Evolutionary conservation across 1,140 invertebrate species (phyloP), one percentile per base, ranked within the genome.

Genomic region (Brachionus calyciflorus): DNA sequence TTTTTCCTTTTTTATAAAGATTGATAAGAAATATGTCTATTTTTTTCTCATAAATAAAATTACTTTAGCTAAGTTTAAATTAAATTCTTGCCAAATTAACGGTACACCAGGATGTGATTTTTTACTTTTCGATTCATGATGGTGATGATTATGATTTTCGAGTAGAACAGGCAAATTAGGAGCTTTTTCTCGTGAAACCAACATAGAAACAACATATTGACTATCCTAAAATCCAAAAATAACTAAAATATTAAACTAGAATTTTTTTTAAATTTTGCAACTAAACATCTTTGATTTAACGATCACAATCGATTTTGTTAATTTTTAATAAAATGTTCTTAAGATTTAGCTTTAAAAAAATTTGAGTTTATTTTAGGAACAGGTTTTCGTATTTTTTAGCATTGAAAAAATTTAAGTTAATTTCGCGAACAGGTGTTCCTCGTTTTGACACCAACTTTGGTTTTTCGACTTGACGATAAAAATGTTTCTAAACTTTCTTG

Each of bases 21-120:
- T 49, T 37, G 28, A 51, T n/a, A 53, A 73, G 7, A 65, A 40
- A 57, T 40, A 77, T 48, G 21, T 37, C 4, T 76, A 28, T 65
- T 26, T 24, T 53, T 10, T 28, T 79, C n/a, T 48, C 24, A 19
- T 76, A 6, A 69, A 37, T 17, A 14, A n/a, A 30, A 44, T 65
- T 78, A 85, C 85, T 82, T 86, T 87, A 28, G 79, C 80, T 48
- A 87, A 81, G 10, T 82, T 85, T 14, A 87, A 82, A 51, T 81
- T 82, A 76, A 83, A 82, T 78, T 86, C 85, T 21, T 83, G 78
- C 78, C 80, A 81, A 19, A 80, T 76, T 12, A 1, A 3, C 3
- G 3, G 21, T 44, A 44, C 77, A 53, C 78, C 78, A 70, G 80
- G 77, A 19, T 37, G 24, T n/a, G 9, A 10, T 17, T 77, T 65